Percentiles rank a stretch among this genome's conserved stretches.
Conservation (phyloP, 2,113 vertebrate genomes). For the Mustela lutreola region DNA sequence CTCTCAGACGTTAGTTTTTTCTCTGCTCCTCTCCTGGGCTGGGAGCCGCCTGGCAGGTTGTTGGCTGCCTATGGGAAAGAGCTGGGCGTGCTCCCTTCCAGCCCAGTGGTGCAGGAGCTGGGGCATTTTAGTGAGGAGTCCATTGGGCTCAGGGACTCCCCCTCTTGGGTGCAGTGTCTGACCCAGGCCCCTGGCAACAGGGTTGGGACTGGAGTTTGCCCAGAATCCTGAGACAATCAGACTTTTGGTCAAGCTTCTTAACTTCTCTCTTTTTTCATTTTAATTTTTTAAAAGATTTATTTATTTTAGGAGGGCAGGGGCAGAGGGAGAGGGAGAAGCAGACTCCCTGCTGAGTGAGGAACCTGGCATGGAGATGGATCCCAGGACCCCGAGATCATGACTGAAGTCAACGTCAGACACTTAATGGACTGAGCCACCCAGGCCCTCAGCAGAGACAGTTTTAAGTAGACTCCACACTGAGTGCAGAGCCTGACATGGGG, state of each 20-base stretch:
- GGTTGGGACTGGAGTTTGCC: not conserved
- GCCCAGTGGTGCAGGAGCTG: not conserved
- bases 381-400: too few relatives aligned
- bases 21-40: not conserved
- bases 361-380: too few relatives aligned
- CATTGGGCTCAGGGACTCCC: too few relatives aligned
- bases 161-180: not conserved
- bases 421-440: too few relatives aligned
- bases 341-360: too few relatives aligned
- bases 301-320: not conserved
- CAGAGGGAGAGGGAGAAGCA: not conserved
- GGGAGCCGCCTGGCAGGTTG: not conserved
- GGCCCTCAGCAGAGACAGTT: not conserved
- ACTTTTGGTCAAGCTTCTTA: not conserved
- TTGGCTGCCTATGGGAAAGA: not conserved
- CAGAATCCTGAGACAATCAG: not conserved
- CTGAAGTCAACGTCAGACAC: too few relatives aligned
- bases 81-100: not conserved
- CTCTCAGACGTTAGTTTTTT: not conserved
- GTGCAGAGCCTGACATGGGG: not conserved
- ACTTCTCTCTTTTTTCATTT: not conserved
- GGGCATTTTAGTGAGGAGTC: not conserved
- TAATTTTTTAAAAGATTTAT: not conserved
- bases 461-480: not conserved
- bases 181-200: fast-evolving